These are phyloP conservation scores for Ormyrus thymus DNA, from an alignment of 2,888 invertebrate species.

Conservation along the genomic window DNA sequence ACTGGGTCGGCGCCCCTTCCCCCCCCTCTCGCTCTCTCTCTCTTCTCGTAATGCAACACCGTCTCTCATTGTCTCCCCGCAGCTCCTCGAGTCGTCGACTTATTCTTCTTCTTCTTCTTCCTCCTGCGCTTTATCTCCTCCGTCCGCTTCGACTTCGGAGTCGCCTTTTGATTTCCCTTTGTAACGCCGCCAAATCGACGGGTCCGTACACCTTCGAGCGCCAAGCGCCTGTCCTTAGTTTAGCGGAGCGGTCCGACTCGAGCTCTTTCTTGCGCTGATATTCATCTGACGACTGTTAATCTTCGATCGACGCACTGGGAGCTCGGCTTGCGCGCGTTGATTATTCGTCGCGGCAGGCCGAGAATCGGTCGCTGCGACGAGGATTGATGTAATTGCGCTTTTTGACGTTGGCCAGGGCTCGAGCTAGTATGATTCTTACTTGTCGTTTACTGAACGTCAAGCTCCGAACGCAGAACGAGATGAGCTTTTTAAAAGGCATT, in stretches of 20 bases:
- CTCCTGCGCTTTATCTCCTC: constrained; percentile 49
- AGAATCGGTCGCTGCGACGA: too few species aligned
- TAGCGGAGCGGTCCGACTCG: background rate
- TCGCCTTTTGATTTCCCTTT: constrained; percentile 16
- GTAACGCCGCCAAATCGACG: constrained; percentile 39
- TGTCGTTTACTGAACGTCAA: too few species aligned
- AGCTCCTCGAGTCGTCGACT: constrained; percentile 9
- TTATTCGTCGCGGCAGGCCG: too few species aligned
- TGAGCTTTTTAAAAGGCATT: too few species aligned
- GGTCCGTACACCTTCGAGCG: background rate
- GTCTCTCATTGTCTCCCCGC: constrained; percentile 57
- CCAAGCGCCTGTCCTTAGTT: too few species aligned
- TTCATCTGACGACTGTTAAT: background rate
- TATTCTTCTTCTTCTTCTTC: constrained; percentile 38
- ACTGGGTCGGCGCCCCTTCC: constrained; percentile 64
- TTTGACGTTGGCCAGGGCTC: too few species aligned
- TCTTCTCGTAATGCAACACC: constrained; percentile 64
- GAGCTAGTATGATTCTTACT: too few species aligned
- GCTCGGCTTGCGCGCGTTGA: too few species aligned
- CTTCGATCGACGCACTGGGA: background rate
- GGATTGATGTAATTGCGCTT: too few species aligned
- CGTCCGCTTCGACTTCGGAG: background rate
- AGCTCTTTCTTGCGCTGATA: background rate
- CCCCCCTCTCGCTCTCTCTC: constrained; percentile 40
- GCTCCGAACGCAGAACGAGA: too few species aligned